These are phyloP conservation scores for Amiota minor DNA, from an alignment of 2,888 invertebrate genomes.

Conservation along the genomic window DNA sequence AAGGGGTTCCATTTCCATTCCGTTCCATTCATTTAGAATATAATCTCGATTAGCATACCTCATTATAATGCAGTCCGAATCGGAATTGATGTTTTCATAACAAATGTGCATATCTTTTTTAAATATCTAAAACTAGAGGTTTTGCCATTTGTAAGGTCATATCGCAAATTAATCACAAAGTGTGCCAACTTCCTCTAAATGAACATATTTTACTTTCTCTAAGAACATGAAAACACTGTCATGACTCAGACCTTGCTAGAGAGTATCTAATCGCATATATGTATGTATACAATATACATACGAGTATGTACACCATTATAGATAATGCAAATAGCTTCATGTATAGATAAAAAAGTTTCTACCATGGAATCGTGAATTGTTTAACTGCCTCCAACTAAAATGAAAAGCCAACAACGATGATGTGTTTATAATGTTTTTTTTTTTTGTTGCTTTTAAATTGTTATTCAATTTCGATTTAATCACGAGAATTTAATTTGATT, in stretches of 20 bases:
- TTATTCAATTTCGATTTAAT: conserved; percentile 10
- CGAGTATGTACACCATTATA: no score
- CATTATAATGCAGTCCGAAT: no score
- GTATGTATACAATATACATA: no score
- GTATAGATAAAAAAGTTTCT: not conserved
- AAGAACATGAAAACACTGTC: not conserved
- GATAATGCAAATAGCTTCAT: not conserved
- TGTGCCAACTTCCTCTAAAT: not conserved
- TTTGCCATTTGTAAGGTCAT: no score
- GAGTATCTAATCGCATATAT: not conserved
- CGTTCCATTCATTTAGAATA: no score
- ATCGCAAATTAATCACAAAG: not conserved
- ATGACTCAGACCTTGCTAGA: not conserved
- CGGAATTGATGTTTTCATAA: no score
- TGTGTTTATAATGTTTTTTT: not conserved
- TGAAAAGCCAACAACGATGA: conserved; percentile 2
- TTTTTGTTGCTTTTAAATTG: conserved; percentile 4
- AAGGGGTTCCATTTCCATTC: no score
- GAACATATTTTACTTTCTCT: not conserved
- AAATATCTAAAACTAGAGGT: no score
- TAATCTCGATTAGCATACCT: no score
- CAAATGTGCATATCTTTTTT: no score
- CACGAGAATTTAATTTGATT: not conserved
- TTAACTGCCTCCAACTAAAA: not conserved
- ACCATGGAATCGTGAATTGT: not conserved